Base-by-base conservation (phyloP, 2,888 invertebrate species). In the Litoditis marina region DNA sequence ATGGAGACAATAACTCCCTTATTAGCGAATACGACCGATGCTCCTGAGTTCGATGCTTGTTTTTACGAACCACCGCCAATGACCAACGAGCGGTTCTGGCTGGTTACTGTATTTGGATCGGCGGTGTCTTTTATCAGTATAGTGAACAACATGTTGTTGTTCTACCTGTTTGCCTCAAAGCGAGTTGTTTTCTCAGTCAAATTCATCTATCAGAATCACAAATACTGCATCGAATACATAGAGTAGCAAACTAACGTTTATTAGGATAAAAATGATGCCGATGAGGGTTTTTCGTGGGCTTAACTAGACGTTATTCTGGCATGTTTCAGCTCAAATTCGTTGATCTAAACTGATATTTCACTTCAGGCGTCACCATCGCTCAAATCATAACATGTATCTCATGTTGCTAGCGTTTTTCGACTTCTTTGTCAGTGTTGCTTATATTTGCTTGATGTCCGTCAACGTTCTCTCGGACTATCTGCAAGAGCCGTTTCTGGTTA, bases 341-440 rank as follows among this genome's bases (percentile, higher is more conserved):
- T 11, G 46, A n/a, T n/a, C n/a, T n/a, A n/a, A n/a, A n/a, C n/a
- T n/a, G n/a, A n/a, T n/a, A n/a, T n/a, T n/a, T 51, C 19, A 25
- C 25, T 59, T 53, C 13, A 75, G 75, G 39, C 74, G 71, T 56
- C 74, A 74, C 51, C 76, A 61, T 36, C 60, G 61, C n/a, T 51
- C 55, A 11, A 55, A 39, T 11, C 55, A 77, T 60, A 78, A 79
- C 65, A 62, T 78, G 53, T 80, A 78, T 72, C 71, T 80, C 66
- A 77, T 79, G 72, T 62, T 81, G 11, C 69, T 81, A 8, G 76
- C 81, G 16, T 74, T 81, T 54, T 81, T 79, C 67, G 81, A 81
- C 65, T 68, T 80, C 44, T 78, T 81, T 67, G 75, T 81, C 52
- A 57, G 62, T 25, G 28, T 61, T 28, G 77, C 80, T n/a, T 81